phyloP scores from a whole-genome alignment of 1,140 invertebrate species.

The Ceratina australensis region DNA sequence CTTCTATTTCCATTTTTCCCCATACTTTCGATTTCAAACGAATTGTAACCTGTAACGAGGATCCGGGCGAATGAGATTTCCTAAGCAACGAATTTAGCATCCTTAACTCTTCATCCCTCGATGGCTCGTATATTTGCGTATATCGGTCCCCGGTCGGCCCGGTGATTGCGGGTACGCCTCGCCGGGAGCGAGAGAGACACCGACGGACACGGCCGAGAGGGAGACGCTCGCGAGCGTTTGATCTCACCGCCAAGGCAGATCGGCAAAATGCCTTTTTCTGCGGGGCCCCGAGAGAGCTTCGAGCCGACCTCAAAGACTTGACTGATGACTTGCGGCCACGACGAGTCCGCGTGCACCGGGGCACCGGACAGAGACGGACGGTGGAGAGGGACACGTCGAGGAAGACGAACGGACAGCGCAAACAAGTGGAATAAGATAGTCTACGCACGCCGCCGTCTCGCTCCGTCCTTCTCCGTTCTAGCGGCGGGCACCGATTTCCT shows the following conservation, averaged over 20 bases:
- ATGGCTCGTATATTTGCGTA: conserved; percentile 52
- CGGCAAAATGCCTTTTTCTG: conserved; percentile 74
- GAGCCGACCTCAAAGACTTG: conserved; percentile 73
- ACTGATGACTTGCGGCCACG: conserved; percentile 73
- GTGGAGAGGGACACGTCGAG: not conserved
- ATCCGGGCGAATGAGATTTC: no score
- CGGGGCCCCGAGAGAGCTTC: conserved; percentile 55
- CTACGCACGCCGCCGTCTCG: not conserved
- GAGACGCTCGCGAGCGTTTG: conserved; percentile 64
- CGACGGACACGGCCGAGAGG: not conserved
- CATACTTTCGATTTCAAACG: no score
- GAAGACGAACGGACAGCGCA: conserved; percentile 1
- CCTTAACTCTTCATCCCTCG: conserved; percentile 28
- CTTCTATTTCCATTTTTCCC: no score
- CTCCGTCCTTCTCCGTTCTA: conserved; percentile 10
- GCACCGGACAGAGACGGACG: not conserved
- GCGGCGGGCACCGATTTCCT: conserved; percentile 62
- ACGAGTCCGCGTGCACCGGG: conserved; percentile 31
- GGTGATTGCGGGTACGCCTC: conserved; percentile 59
- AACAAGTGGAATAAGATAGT: conserved; percentile 28
- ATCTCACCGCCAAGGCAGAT: conserved; percentile 73
- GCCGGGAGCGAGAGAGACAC: conserved; percentile 14
- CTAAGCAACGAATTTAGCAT: no score
- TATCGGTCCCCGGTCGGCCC: conserved; percentile 60
- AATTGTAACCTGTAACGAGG: no score